phyloP scores from a whole-genome alignment of 2,113 vertebrate genomes.

The Crotalus horridus region DNA sequence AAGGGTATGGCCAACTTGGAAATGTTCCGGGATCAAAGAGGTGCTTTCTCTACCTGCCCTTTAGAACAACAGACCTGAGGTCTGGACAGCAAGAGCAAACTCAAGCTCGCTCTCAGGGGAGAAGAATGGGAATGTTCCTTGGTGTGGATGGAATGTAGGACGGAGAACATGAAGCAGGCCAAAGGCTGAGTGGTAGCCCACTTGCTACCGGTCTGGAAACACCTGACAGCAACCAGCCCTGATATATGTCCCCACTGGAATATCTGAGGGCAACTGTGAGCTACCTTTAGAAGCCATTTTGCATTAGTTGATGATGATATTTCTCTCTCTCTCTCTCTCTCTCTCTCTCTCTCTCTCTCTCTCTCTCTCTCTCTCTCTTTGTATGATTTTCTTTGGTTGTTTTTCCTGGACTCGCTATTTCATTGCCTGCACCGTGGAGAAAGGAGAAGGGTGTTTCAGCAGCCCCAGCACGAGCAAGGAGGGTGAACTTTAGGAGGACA shows the following conservation, averaged over 20 bases:
- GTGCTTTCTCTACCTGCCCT: constrained; percentile 52
- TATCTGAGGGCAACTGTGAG: fast-evolving
- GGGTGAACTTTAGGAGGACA: background rate
- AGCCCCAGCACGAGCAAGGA: background rate
- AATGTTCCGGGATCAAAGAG: constrained; percentile 12
- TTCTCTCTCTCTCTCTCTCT: background rate
- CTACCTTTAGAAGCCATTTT: background rate
- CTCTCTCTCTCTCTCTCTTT: background rate
- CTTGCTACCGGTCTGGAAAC: background rate
- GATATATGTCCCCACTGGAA: background rate
- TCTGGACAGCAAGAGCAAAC: background rate
- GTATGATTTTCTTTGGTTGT: background rate
- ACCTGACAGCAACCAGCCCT: background rate
- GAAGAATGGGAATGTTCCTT: background rate
- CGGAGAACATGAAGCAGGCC: background rate
- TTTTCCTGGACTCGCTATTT: background rate
- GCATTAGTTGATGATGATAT: background rate
- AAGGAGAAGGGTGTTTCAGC: background rate
- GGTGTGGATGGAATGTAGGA: background rate
- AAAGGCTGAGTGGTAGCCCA: background rate
- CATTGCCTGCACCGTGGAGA: background rate
- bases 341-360: background rate
- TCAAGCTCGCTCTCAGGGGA: background rate
- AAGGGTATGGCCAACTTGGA: constrained; percentile 35
- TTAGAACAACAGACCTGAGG: constrained; percentile 34